phyloP scores from a whole-genome alignment of 2,797 vertebrate genomes.

The Echiichthys vipera region DNA sequence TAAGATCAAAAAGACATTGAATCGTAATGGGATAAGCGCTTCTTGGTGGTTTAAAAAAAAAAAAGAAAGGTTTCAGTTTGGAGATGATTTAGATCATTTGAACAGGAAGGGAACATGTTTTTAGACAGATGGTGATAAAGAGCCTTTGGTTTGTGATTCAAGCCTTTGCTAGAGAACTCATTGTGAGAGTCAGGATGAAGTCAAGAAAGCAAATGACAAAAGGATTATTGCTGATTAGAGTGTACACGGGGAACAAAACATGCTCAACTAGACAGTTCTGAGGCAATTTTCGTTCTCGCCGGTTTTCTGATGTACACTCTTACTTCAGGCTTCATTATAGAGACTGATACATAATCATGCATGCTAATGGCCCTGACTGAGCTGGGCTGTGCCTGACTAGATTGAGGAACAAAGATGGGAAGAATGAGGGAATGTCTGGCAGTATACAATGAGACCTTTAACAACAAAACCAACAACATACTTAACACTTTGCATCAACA shows the following conservation, averaged over 20 bases:
- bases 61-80: constrained; percentile 42
- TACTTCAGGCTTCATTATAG: constrained; percentile 83
- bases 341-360: constrained; percentile 83
- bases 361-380: constrained; percentile 80
- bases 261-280: constrained; percentile 75
- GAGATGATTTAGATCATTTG: constrained; percentile 70
- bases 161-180: constrained; percentile 69
- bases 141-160: constrained; percentile 67
- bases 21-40: constrained; percentile 58
- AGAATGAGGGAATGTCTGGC: constrained; percentile 32
- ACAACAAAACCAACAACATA: constrained; percentile 15
- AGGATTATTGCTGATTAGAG: constrained; percentile 79
- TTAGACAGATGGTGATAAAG: constrained; percentile 75
- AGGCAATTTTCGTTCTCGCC: constrained; percentile 75
- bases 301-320: constrained; percentile 80
- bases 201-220: constrained; percentile 77
- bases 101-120: constrained; percentile 61
- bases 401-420: constrained; percentile 55
- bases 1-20: constrained; percentile 77
- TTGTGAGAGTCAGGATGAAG: constrained; percentile 66
- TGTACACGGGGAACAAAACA: constrained; percentile 73
- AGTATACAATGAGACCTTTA: constrained; percentile 28
- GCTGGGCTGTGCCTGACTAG: constrained; percentile 62
- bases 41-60: constrained; percentile 47
- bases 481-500: constrained; percentile 15